A percentile compares a stretch with the other conserved stretches of the same genome.
Conservation (phyloP, 2,113 vertebrate genomes). For the Fregata magnificens region DNA sequence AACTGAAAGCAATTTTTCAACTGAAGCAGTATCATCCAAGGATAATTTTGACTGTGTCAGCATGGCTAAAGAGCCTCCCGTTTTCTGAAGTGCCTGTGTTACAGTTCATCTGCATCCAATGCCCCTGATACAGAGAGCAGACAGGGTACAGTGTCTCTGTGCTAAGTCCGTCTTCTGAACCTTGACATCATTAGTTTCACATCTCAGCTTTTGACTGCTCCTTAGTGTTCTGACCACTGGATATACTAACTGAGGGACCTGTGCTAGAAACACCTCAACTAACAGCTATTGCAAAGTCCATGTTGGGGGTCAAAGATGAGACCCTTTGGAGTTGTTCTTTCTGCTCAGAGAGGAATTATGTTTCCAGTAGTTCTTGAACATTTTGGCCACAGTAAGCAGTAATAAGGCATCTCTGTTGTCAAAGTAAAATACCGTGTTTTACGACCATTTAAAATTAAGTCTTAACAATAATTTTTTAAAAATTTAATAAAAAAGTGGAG, state of each 20-base stretch:
- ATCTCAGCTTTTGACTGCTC: background rate
- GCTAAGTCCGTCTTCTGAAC: background rate
- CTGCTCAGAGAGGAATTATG: background rate
- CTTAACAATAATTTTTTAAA: background rate
- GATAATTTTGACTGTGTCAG: background rate
- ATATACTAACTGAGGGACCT: background rate
- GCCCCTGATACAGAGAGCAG: background rate
- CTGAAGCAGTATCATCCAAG: background rate
- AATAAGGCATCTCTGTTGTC: background rate
- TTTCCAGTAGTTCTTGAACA: background rate
- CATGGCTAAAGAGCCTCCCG: background rate
- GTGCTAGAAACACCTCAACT: background rate
- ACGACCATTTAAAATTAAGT: background rate
- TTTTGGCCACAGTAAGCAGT: background rate
- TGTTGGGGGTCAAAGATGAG: background rate
- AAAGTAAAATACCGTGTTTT: background rate
- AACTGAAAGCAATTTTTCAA: background rate
- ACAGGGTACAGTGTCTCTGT: background rate
- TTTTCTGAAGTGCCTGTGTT: background rate
- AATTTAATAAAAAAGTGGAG: background rate
- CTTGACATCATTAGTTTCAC: background rate
- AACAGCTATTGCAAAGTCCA: background rate
- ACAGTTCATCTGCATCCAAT: background rate
- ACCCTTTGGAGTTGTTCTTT: background rate
- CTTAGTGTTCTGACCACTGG: background rate